phyloP scores from a whole-genome alignment of 2,797 vertebrate genomes.

The Cryptoblepharus egeriae region DNA sequence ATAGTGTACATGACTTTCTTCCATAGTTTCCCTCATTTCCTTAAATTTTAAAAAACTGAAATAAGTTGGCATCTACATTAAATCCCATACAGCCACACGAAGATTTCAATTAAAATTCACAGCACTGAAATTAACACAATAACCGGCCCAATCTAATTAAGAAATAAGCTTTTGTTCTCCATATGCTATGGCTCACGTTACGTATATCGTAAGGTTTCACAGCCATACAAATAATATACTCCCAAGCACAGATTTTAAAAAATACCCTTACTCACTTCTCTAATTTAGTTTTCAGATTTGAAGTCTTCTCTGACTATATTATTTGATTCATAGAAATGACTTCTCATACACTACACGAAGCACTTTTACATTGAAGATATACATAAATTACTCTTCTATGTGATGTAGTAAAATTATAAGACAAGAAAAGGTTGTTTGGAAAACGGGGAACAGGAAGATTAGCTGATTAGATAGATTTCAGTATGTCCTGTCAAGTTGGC shows the following conservation, averaged over 20 bases:
- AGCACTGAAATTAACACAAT: conserved; percentile 34
- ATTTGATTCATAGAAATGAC: conserved; percentile 25
- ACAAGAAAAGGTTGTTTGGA: conserved; percentile 17
- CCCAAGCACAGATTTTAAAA: neutral
- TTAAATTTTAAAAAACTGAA: conserved; percentile 33
- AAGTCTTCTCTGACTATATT: conserved; percentile 48
- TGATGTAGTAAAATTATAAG: conserved; percentile 40
- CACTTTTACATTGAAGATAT: conserved; percentile 11
- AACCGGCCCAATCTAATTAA: conserved; percentile 21
- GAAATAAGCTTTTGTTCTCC: conserved; percentile 39
- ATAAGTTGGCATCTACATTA: neutral
- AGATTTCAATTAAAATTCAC: conserved; percentile 1
- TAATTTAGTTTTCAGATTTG: conserved; percentile 34
- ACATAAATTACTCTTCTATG: neutral
- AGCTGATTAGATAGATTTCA: conserved; percentile 33
- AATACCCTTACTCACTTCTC: conserved; percentile 22
- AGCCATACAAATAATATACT: neutral
- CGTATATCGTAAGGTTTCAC: conserved; percentile 29
- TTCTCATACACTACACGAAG: neutral
- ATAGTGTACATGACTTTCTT: conserved; percentile 11
- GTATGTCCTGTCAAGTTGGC: conserved; percentile 1
- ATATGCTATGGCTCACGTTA: conserved; percentile 32
- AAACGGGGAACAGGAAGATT: conserved; percentile 33
- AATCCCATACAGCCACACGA: conserved; percentile 34
- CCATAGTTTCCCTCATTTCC: neutral